Conservation (phyloP, 2,113 vertebrate genomes). For the Trogon melanurus region DNA sequence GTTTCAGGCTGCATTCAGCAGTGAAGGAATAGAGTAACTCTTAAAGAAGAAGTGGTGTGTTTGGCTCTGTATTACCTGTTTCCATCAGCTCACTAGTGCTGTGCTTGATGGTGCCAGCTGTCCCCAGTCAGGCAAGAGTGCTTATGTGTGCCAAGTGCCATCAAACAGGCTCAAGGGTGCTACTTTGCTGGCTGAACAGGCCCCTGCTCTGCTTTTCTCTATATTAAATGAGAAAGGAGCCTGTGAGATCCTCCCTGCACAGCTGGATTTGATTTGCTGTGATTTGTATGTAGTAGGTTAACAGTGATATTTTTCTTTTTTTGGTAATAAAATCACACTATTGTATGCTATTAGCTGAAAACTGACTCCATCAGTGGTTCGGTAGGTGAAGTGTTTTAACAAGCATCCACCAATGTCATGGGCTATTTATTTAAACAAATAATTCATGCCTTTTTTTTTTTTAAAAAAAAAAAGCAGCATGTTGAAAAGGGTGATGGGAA, state of each 20-base stretch:
- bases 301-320: not conserved
- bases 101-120: not conserved
- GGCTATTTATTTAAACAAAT: constrained; percentile 9
- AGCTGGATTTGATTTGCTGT: constrained; percentile 29
- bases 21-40: not conserved
- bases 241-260: not conserved
- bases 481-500: not conserved
- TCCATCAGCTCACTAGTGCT: not conserved
- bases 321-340: constrained; percentile 11
- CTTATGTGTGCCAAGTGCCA: not conserved
- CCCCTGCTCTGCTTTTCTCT: not conserved
- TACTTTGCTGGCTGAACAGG: not conserved
- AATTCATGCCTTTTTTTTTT: not conserved
- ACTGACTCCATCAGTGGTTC: constrained; percentile 30
- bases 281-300: not conserved
- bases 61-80: not conserved
- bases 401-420: not conserved
- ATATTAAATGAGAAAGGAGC: not conserved
- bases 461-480: not conserved
- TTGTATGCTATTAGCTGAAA: constrained; percentile 33
- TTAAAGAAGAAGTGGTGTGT: not conserved
- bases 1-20: not conserved
- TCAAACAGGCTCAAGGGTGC: accelerated
- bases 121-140: not conserved
- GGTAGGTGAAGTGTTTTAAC: constrained; percentile 22